Percentiles rank a stretch among this genome's conserved stretches.
phyloP scores from a whole-genome alignment of 2,888 invertebrate species.

The Monochamus alternatus region DNA sequence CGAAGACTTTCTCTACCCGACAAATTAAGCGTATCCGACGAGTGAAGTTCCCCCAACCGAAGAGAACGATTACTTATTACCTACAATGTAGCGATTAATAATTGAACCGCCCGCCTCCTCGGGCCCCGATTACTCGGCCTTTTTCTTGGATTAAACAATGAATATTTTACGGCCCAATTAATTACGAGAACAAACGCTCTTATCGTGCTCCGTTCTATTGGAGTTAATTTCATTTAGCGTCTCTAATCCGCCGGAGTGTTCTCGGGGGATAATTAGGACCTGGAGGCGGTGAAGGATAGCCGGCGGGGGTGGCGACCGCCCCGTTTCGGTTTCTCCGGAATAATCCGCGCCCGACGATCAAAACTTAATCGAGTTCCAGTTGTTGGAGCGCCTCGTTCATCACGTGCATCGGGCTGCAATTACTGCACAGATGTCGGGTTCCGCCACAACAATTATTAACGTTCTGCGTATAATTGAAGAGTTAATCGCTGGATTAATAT shows the following conservation, averaged over 20 bases:
- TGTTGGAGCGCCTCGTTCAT: neutral
- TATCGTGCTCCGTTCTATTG: slow-evolving; percentile 23
- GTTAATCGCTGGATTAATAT: too few relatives aligned
- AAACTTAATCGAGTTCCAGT: slow-evolving; percentile 27
- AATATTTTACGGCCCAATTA: slow-evolving; percentile 31
- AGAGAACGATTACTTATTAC: neutral
- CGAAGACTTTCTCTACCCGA: too few relatives aligned
- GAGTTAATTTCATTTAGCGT: slow-evolving; percentile 42
- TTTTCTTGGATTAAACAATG: slow-evolving; percentile 21
- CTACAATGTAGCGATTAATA: neutral
- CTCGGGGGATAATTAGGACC: slow-evolving; percentile 26
- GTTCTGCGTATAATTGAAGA: too few relatives aligned
- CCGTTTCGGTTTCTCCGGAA: slow-evolving; percentile 15
- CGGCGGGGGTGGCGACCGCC: neutral
- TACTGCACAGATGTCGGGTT: too few relatives aligned
- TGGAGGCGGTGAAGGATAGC: slow-evolving; percentile 22
- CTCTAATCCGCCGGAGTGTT: slow-evolving; percentile 41
- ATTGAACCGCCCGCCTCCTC: neutral
- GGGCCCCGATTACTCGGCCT: neutral
- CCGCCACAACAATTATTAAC: too few relatives aligned
- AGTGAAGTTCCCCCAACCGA: neutral
- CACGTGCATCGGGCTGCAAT: too few relatives aligned
- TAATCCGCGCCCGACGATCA: slow-evolving; percentile 36
- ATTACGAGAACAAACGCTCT: slow-evolving; percentile 28
- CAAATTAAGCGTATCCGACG: neutral